Base-by-base conservation (phyloP, 2,797 vertebrate species). In the Acanthiza pusilla region DNA sequence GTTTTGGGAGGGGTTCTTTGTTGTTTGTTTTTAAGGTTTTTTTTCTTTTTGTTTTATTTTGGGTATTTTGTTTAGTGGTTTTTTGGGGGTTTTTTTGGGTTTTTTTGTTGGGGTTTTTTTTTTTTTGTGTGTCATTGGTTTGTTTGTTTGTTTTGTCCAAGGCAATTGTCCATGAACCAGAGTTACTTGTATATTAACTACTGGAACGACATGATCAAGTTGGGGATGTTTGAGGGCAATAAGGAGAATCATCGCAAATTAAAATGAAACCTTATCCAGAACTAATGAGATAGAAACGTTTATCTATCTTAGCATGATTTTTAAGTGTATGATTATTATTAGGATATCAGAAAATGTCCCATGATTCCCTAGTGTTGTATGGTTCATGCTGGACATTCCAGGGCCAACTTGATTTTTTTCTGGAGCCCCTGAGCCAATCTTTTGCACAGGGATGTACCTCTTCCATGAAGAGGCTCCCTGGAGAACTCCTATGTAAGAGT, bases 21-120 rank as follows among this genome's bases (percentile, higher is more conserved):
- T 32, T 19, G 12, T 4, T 6, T n/a, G 26, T 36, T 50, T 20
- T 10, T 5, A 17, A 8, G n/a, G 13, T 10, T 8, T 1, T 9
- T 38, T 26, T 3, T 29, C 14, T 22, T 30, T 16, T 7, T 51
- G 23, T 2, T 16, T 22, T 30, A 1, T 62, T 54, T 36, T 7
- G 26, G 3, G 20, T 3, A 2, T 9, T 2, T 21, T 68, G 2
- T 67, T 68, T 38, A 5, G 0, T 15, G 7, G 0, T n/a, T n/a
- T 62, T 54, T 36, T 7, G 26, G 3, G 0, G 13, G 7, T 9
- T 2, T 21, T 3, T 26, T 17, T 16, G 48, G 62, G 1, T 3
- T 7, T 34, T 1, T 3, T 2, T 23, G n/a, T n/a, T n/a, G n/a
- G n/a, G 19, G 20, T 13, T 11, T 2, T 8, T 13, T 10, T 38